phyloP scores from a whole-genome alignment of 2,797 vertebrate genomes.

The Lemur catta region DNA sequence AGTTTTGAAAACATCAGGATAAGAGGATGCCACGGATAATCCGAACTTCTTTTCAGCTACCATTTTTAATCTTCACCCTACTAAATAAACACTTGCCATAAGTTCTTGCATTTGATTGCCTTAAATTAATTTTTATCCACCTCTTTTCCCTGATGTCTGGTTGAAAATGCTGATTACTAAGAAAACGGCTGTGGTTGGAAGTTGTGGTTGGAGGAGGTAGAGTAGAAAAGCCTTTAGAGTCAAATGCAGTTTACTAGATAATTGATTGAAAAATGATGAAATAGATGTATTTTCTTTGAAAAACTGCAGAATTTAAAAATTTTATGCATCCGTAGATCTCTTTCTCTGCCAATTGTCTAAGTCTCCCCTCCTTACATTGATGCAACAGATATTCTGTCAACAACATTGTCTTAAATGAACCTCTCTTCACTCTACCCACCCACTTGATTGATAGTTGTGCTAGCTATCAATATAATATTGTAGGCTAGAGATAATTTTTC shows the following conservation, averaged over 20 bases:
- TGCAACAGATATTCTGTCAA: background rate
- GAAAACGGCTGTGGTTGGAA: background rate
- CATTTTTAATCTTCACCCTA: background rate
- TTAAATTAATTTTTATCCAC: background rate
- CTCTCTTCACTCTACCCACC: background rate
- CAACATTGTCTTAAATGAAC: background rate
- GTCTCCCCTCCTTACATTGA: background rate
- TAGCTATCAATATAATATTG: background rate
- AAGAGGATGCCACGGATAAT: background rate
- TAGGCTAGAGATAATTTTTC: background rate
- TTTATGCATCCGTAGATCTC: background rate
- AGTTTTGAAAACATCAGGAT: constrained; percentile 18
- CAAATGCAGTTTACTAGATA: background rate
- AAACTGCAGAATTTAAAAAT: background rate
- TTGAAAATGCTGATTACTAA: background rate
- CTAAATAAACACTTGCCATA: background rate
- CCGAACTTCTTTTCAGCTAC: background rate
- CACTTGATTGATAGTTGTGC: background rate
- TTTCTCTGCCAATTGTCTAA: background rate
- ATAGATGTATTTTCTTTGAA: background rate
- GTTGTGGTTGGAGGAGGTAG: background rate
- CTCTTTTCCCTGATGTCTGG: background rate
- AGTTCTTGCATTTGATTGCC: background rate
- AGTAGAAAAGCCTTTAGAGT: background rate
- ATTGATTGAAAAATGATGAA: background rate